phyloP scores from a whole-genome alignment of 2,888 invertebrate species.

The Hyles lineata region DNA sequence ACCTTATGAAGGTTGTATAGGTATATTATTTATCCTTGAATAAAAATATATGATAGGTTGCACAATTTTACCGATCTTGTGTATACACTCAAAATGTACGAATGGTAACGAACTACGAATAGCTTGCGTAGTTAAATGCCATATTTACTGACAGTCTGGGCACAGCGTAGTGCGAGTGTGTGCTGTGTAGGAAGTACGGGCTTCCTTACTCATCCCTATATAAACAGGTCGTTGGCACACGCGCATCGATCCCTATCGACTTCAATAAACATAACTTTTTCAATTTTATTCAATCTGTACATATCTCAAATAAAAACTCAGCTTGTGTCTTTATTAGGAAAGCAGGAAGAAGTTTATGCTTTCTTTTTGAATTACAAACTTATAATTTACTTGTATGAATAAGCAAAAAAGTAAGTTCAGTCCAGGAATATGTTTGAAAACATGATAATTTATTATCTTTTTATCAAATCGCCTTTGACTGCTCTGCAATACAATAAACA shows the following conservation, averaged over 20 bases:
- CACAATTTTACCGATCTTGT: too few species aligned
- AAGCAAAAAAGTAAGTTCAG: too few species aligned
- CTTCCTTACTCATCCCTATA: constrained; percentile 57
- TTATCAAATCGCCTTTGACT: too few species aligned
- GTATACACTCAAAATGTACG: too few species aligned
- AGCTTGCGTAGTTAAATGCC: neutral
- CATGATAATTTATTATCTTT: too few species aligned
- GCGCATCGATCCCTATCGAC: constrained; percentile 39
- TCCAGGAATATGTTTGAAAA: neutral
- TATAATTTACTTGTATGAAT: too few species aligned
- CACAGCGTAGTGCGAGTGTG: neutral
- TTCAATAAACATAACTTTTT: constrained; percentile 4
- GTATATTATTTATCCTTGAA: too few species aligned
- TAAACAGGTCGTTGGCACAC: constrained; percentile 67
- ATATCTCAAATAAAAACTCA: neutral
- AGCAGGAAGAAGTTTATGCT: neutral
- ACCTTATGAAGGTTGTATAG: too few species aligned
- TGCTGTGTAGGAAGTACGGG: constrained; percentile 39
- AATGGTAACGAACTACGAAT: neutral
- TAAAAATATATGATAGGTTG: too few species aligned
- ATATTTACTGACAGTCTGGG: neutral
- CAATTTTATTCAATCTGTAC: constrained; percentile 1
- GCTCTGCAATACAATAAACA: too few species aligned
- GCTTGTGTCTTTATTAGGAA: neutral
- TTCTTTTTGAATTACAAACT: neutral